Percentiles rank a stretch among this genome's conserved stretches.
phyloP scores from a whole-genome alignment of 1,140 invertebrate species.

The Drosophila virilis region DNA sequence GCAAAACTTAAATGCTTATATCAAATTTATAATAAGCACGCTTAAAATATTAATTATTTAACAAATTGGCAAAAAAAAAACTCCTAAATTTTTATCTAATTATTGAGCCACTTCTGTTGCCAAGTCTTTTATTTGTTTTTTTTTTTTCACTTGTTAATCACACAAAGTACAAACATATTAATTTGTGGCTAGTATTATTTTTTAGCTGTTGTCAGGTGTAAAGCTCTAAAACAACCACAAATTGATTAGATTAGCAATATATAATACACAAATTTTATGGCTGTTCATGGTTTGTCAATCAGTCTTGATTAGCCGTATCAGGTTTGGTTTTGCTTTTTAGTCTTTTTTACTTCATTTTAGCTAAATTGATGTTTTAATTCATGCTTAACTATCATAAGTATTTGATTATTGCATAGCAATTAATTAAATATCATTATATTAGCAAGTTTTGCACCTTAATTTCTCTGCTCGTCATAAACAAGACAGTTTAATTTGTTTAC shows the following conservation, averaged over 20 bases:
- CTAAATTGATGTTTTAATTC: conserved; percentile 19
- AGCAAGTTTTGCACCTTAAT: conserved; percentile 33
- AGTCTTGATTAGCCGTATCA: conserved; percentile 39
- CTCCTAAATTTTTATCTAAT: background rate
- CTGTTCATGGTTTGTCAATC: conserved; percentile 26
- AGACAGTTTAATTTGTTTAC: too few species aligned
- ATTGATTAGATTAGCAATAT: conserved; percentile 53
- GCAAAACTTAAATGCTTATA: too few species aligned
- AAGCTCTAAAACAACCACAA: conserved; percentile 8
- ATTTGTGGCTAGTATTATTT: background rate
- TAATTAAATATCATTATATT: conserved; percentile 22
- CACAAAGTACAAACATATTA: background rate
- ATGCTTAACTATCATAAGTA: conserved; percentile 5
- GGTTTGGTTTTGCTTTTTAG: background rate
- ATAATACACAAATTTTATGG: conserved; percentile 28
- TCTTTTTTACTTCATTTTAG: background rate
- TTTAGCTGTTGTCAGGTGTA: conserved; percentile 29
- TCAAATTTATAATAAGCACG: background rate
- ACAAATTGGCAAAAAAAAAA: too few species aligned
- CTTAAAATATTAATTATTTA: too few species aligned
- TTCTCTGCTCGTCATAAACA: background rate
- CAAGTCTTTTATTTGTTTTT: background rate
- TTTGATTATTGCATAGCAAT: conserved; percentile 21
- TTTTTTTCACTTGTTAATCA: background rate
- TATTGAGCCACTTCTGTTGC: background rate